phyloP scores from a whole-genome alignment of 92 coral and sea anemone genomes.

The Porites rus region DNA sequence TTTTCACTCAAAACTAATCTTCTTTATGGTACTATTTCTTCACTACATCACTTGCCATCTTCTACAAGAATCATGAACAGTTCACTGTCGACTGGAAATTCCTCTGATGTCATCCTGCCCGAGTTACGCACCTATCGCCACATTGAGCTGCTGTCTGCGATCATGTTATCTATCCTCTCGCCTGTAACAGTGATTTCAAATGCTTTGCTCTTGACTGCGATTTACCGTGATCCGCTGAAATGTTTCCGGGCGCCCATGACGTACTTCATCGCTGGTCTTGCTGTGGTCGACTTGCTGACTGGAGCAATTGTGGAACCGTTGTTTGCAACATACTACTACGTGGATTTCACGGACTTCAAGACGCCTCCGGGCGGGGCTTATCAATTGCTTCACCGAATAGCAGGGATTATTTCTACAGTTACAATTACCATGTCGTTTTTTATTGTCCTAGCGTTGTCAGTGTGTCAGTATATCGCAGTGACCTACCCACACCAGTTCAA shows the following conservation, averaged over 20 bases:
- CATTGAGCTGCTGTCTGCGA: conserved; percentile 70
- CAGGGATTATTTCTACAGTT: conserved; percentile 80
- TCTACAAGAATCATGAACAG: conserved; percentile 2
- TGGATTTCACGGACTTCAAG: conserved; percentile 51
- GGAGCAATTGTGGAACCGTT: conserved; percentile 84
- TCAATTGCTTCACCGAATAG: conserved; percentile 44
- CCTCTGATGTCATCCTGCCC: conserved; percentile 13
- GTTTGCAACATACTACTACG: conserved; percentile 70
- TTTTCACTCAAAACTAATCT: neutral
- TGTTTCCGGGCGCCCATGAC: conserved; percentile 86
- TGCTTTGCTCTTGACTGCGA: conserved; percentile 69
- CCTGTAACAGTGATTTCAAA: conserved; percentile 83
- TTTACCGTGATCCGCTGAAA: conserved; percentile 79
- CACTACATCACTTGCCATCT: neutral
- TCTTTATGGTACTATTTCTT: neutral
- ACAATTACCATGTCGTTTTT: conserved; percentile 81
- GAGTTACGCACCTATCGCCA: conserved; percentile 55
- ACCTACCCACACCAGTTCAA: conserved; percentile 84
- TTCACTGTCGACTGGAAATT: neutral
- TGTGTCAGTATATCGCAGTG: conserved; percentile 81
- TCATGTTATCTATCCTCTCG: conserved; percentile 66
- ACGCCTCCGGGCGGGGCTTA: conserved; percentile 30
- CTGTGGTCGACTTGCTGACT: conserved; percentile 74
- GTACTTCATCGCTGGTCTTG: conserved; percentile 79
- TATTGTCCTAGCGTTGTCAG: conserved; percentile 78